A percentile compares a stretch with the other conserved stretches of the same genome.
These are phyloP conservation scores for Dunckerocampus dactyliophorus DNA, from an alignment of 2,113 vertebrate genomes.

Conservation along the genomic window DNA sequence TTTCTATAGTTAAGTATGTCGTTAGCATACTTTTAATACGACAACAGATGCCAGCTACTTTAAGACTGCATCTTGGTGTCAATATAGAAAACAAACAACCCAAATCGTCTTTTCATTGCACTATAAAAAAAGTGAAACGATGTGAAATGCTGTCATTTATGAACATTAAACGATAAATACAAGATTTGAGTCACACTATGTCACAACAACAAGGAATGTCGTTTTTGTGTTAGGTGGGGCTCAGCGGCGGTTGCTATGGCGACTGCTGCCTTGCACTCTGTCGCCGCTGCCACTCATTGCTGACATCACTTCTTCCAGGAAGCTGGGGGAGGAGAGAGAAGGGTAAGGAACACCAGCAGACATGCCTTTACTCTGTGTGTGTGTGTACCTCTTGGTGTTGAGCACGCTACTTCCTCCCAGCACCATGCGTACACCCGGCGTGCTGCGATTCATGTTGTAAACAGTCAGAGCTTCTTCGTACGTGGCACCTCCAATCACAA, in stretches of 20 bases:
- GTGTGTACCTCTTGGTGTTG: slow-evolving; percentile 84
- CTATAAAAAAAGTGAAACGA: too few species aligned
- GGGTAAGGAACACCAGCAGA: too few species aligned
- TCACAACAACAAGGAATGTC: not conserved
- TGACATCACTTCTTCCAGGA: slow-evolving; percentile 72
- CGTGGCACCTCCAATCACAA: slow-evolving; percentile 89
- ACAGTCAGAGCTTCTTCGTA: slow-evolving; percentile 89
- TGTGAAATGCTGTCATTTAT: too few species aligned
- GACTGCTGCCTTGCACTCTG: slow-evolving; percentile 42
- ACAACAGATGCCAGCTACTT: too few species aligned
- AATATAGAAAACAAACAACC: too few species aligned
- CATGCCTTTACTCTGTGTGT: not conserved
- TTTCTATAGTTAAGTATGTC: too few species aligned
- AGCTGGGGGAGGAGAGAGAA: slow-evolving; percentile 41
- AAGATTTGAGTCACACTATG: too few species aligned
- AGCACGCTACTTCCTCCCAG: slow-evolving; percentile 89
- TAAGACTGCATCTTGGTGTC: too few species aligned
- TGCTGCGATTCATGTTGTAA: slow-evolving; percentile 88
- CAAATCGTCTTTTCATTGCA: too few species aligned
- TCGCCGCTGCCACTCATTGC: slow-evolving; percentile 44
- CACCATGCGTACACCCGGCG: slow-evolving; percentile 85
- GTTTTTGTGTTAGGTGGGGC: not conserved
- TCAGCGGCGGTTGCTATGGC: slow-evolving; percentile 64
- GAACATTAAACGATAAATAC: too few species aligned
- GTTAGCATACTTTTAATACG: too few species aligned